Conservation (phyloP, 1,140 invertebrate species). For the Oryzaephilus surinamensis region DNA sequence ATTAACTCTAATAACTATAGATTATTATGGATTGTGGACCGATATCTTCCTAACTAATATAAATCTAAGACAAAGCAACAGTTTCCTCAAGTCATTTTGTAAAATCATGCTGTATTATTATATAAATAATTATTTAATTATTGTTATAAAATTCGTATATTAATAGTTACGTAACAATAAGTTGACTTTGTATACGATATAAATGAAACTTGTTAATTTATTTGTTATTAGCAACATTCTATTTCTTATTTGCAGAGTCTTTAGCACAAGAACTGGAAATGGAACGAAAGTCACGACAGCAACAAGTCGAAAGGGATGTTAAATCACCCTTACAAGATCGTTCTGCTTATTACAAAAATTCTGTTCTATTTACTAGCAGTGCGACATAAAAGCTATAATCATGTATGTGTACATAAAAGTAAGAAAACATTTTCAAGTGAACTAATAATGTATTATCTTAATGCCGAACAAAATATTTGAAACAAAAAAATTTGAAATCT, state of each 20-base stretch:
- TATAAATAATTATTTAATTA: no score
- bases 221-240: no score
- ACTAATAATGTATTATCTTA: background rate
- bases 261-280: conserved; percentile 74
- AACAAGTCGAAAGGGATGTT: conserved; percentile 66
- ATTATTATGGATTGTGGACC: conserved; percentile 25
- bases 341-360: conserved; percentile 74
- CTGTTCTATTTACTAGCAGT: conserved; percentile 66
- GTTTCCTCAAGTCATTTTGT: no score
- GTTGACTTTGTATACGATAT: no score
- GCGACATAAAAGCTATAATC: conserved; percentile 56
- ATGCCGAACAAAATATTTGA: background rate
- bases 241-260: conserved; percentile 54
- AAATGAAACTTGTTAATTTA: no score
- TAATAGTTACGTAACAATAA: no score
- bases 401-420: background rate
- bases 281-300: conserved; percentile 71
- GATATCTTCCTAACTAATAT: conserved; percentile 28
- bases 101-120: no score
- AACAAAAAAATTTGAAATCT: conserved; percentile 6
- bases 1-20: conserved; percentile 27
- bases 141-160: no score
- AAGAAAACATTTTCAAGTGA: background rate
- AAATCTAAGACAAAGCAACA: no score
- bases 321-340: conserved; percentile 74